Base-by-base conservation (phyloP, 2,888 invertebrate species). In the Hirtodrosophila histrioides region DNA sequence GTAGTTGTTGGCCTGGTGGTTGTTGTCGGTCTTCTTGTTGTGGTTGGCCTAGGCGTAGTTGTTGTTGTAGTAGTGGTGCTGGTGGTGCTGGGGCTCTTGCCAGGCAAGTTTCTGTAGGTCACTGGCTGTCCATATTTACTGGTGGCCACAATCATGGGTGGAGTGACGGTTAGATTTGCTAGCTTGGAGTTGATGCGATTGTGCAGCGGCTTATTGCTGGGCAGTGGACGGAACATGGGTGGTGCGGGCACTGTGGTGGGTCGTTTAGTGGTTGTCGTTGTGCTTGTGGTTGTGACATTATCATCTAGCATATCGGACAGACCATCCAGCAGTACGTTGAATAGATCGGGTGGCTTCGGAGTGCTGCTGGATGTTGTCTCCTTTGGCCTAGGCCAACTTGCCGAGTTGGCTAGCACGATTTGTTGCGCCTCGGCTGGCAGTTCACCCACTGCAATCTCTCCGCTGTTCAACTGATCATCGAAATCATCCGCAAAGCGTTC, bases 181-280 rank as follows among this genome's bases (percentile, higher is more conserved):
- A 90, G 80, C 61, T 90, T 90, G 0, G 90, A 90, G 55, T 90
- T 90, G 29, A 90, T 90, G 37, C 90, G 86, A 3, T 63, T 82
- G 48, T 89, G 88, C 3, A 49, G 27, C 3, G 81, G 74, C n/a
- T 87, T 90, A 5, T 65, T 63, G n/a, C 68, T 66, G 0, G 89
- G 84, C 40, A 90, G 12, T 0, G 90, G 90, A 8, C 84, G 87
- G 44, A 90, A 90, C 65, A 81, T 69, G 3, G 90, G 89, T 57
- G 88, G 60, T 0, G 85, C 75, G 29, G 55, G 64, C 0, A 48
- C 46, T 4, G 44, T 57, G 4, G 48, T 53, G 3, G 69, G 71
- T 23, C 40, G 46, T 9, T 46, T 60, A 62, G 54, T 69, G 9
- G 63, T 61, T 2, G 69, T 40, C 3, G 58, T 57, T 6, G 61